Base-by-base conservation (phyloP, 2,888 invertebrate genomes). In the Cheilosia scutellata region DNA sequence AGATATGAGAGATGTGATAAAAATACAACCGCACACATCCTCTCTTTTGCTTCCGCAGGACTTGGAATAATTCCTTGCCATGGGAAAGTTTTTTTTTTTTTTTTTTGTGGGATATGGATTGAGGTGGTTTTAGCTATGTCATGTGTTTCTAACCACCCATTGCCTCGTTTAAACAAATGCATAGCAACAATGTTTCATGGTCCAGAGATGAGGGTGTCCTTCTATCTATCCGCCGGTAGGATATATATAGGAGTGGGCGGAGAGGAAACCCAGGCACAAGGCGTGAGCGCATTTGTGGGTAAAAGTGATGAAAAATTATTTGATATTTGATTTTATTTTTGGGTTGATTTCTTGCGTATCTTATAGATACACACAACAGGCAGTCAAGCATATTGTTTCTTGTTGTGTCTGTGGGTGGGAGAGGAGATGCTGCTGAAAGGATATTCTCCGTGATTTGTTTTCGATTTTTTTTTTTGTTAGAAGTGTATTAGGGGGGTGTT, bases 251-350 rank as follows among this genome's bases (percentile, higher is more conserved):
- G 5, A 47, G 16, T 3, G 31, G 44, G n/a, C 16, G 44, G 47
- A 11, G 51, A n/a, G 58, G 20, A 20, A 20, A 37, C 37, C 37
- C 4, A 37, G 11, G 37, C 9, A 11, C 9, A 4, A 11, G 37
- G 76, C 66, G 74, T 63, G 75, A 70, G 75, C 53, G 51, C 79
- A 37, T 75, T 79, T 84, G 66, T 79, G 79, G 79, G 68, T 37
- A 79, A 80, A 75, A 79, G 75, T 84, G 84, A 75, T 84, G 79
- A 75, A 84, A 84, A 84, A 84, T 84, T 84, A 79, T 75, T 79
- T 84, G 79, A 84, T n/a, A n/a, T 84, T 79, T 71, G 63, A 79
- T 79, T 84, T 84, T 84, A 79, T 84, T 84, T 84, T 84, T 58
- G 83, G 75, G 84, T 84, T 84, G 84, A 79, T 84, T 79, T 83